Conservation (phyloP, 2,888 invertebrate species). For the Diarsia dahlii region DNA sequence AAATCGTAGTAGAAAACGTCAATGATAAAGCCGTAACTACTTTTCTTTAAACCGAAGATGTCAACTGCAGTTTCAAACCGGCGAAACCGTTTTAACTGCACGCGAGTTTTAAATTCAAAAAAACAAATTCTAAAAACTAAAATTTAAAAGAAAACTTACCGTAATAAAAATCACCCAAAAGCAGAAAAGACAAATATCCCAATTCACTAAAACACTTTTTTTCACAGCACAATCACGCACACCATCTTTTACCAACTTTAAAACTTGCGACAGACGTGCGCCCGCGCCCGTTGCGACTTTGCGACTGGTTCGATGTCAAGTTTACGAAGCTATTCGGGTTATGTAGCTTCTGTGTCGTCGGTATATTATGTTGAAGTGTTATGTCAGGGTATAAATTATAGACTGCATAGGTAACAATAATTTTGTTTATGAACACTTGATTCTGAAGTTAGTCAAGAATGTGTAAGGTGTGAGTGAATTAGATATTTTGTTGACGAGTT, state of each 20-base stretch:
- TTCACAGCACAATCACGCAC: conserved; percentile 65
- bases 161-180: conserved; percentile 57
- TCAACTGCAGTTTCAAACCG: conserved; percentile 46
- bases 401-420: conserved; percentile 32
- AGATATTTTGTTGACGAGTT: background rate
- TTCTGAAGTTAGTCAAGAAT: background rate
- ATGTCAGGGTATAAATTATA: conserved; percentile 60
- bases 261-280: conserved; percentile 56
- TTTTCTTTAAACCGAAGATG: conserved; percentile 46
- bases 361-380: conserved; percentile 48
- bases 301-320: conserved; percentile 68
- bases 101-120: background rate
- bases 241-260: conserved; percentile 53
- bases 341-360: conserved; percentile 59
- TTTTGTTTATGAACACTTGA: conserved; percentile 49
- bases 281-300: conserved; percentile 54
- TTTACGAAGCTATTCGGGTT: conserved; percentile 66
- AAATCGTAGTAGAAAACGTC: background rate
- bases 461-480: background rate
- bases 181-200: conserved; percentile 49
- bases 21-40: background rate
- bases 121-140: background rate
- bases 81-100: conserved; percentile 27
- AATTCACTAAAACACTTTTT: conserved; percentile 60
- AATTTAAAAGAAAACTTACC: conserved; percentile 29